Percentiles rank a stretch among this genome's conserved stretches.
Evolutionary conservation across 2,797 vertebrate genomes (phyloP).

Genomic region (Mormyrus proboscirostris): DNA sequence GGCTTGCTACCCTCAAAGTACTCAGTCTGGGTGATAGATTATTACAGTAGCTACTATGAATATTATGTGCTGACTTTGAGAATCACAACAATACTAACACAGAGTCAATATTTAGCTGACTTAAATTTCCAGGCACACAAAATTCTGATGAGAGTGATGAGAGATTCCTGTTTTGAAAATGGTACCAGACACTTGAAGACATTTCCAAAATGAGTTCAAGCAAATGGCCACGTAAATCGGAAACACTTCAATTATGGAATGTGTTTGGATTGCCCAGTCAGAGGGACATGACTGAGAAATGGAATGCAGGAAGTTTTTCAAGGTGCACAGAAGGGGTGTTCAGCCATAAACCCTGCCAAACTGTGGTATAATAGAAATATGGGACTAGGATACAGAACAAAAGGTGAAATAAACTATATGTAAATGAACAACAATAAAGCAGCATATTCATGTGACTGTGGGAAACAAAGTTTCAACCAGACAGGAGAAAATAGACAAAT

Average conservation of each 20-base stretch:
- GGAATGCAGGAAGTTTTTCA: neutral
- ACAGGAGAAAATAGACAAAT: neutral
- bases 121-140: neutral
- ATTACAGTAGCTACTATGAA: neutral
- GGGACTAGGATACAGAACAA: neutral
- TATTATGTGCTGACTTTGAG: neutral
- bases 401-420: neutral
- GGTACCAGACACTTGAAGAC: neutral
- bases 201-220: neutral
- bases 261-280: neutral
- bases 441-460: neutral
- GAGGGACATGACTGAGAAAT: neutral
- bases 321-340: neutral
- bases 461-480: neutral
- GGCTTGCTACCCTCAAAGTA: neutral
- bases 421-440: neutral
- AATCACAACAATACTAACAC: neutral
- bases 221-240: neutral
- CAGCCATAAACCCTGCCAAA: neutral
- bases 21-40: neutral
- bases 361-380: neutral
- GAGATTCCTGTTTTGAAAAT: neutral
- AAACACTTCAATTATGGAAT: neutral
- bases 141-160: neutral
- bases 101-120: neutral